Percentiles rank a stretch among this genome's conserved stretches.
These are phyloP conservation scores for Chroicocephalus ridibundus DNA, from an alignment of 2,113 vertebrate species.

Conservation along the genomic window DNA sequence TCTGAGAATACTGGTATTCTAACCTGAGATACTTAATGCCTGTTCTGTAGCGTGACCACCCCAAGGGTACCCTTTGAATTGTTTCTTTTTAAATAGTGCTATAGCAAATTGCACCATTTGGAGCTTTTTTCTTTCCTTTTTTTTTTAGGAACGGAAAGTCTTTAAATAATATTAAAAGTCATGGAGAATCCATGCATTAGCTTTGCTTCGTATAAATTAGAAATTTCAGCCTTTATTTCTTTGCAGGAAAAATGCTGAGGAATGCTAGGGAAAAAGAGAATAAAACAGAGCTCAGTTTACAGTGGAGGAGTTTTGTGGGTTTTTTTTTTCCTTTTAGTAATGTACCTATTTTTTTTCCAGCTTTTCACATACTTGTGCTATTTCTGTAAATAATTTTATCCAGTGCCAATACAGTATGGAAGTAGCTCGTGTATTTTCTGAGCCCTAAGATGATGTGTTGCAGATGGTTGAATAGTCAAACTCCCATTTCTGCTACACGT, in stretches of 20 bases:
- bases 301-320: not conserved
- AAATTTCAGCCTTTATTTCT: not conserved
- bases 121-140: not conserved
- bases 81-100: not conserved
- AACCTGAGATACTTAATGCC: not conserved
- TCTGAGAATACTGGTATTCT: not conserved
- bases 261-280: not conserved
- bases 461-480: not conserved
- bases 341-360: accelerated
- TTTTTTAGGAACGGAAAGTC: not conserved
- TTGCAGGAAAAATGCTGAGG: not conserved
- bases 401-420: not conserved
- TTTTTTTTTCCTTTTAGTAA: not conserved
- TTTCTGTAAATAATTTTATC: not conserved
- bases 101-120: not conserved
- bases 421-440: not conserved
- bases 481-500: not conserved
- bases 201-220: not conserved
- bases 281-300: not conserved
- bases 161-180: not conserved
- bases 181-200: not conserved
- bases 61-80: not conserved
- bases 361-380: not conserved
- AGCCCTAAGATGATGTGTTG: not conserved
- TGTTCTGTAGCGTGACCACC: not conserved